Evolutionary conservation across 2,797 vertebrate genomes (phyloP).

Genomic region (Poecile montanus): DNA sequence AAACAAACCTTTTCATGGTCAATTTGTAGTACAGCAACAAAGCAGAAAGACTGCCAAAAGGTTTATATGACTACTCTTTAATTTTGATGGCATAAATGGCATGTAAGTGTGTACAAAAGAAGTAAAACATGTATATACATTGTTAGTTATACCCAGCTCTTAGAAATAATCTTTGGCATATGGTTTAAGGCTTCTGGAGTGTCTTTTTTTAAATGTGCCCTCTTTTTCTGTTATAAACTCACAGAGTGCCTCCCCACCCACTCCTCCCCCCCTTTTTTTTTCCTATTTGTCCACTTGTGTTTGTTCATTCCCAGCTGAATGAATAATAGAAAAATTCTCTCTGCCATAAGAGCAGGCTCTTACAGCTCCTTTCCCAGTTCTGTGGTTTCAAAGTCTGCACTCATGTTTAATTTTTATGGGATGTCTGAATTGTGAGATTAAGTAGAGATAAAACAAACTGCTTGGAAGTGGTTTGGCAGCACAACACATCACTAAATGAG

Average conservation of each 20-base stretch:
- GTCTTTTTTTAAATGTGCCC: background rate
- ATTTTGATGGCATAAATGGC: background rate
- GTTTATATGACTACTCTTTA: background rate
- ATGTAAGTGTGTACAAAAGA: background rate
- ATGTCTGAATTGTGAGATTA: constrained; percentile 19
- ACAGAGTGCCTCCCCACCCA: background rate
- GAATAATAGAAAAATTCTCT: background rate
- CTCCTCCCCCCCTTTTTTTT: rapidly evolving
- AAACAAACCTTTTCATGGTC: background rate
- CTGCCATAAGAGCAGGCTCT: background rate
- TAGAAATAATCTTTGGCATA: background rate
- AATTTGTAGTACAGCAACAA: background rate
- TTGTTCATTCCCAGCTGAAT: background rate
- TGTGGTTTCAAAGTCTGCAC: background rate
- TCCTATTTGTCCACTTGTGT: background rate
- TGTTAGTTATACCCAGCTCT: background rate
- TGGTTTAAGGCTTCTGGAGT: background rate
- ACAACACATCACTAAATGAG: background rate
- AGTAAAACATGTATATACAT: background rate
- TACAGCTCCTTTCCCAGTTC: background rate
- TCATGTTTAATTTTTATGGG: background rate
- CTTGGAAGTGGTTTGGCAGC: constrained; percentile 20
- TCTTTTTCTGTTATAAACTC: background rate
- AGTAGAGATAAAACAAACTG: background rate
- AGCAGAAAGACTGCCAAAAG: background rate